phyloP scores from a whole-genome alignment of 1,140 invertebrate species.

The Brachionus sp. region DNA sequence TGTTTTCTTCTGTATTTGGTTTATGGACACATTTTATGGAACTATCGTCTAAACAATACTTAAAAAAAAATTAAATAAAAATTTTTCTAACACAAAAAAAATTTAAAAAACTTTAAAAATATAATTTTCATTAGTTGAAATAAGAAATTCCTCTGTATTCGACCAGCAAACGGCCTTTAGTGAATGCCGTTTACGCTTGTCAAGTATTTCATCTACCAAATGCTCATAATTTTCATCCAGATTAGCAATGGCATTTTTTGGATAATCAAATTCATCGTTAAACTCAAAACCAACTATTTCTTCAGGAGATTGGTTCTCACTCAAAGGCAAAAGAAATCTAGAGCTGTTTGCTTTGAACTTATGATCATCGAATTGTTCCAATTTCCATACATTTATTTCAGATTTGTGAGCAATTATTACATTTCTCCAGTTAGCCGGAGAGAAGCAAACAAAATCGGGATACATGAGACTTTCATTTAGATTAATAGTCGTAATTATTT shows the following conservation, averaged over 20 bases:
- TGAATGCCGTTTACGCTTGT: background rate
- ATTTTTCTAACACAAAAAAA: background rate
- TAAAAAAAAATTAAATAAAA: background rate
- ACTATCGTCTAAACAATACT: background rate
- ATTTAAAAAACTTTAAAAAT: slow-evolving; percentile 24
- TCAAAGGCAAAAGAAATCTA: background rate
- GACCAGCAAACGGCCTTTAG: slow-evolving; percentile 14
- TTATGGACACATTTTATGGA: background rate
- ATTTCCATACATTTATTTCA: slow-evolving; percentile 21
- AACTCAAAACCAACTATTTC: background rate
- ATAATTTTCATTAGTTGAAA: slow-evolving; percentile 33
- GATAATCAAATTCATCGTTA: slow-evolving; percentile 7
- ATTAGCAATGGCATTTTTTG: slow-evolving; percentile 10
- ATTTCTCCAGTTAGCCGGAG: slow-evolving; percentile 37
- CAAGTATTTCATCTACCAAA: slow-evolving; percentile 10
- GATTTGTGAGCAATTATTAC: background rate
- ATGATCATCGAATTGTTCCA: slow-evolving; percentile 33
- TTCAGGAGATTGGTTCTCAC: background rate
- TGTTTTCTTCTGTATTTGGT: background rate
- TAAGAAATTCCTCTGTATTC: background rate
- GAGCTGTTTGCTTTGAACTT: background rate
- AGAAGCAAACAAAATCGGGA: slow-evolving; percentile 15
- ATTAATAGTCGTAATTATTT: background rate
- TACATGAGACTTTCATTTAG: slow-evolving; percentile 16
- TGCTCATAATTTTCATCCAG: background rate